Conservation (phyloP, 30 jellyfish, hydroid and myxozoan genomes). For the Turritopsis dohrnii region DNA sequence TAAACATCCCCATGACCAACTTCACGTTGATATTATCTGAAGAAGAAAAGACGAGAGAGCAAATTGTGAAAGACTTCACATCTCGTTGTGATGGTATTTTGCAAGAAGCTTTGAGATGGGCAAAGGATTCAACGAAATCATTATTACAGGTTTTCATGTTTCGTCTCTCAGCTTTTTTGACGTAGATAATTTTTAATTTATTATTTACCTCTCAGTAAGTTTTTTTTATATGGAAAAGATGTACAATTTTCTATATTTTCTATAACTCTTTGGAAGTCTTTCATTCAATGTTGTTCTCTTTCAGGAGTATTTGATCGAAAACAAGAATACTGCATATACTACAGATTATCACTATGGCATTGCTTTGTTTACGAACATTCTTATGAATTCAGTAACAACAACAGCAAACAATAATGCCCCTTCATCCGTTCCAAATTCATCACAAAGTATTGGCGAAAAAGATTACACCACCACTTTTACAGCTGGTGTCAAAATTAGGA, state of each 20-base stretch:
- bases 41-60: slow-evolving; percentile 60
- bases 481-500: slow-evolving; percentile 40
- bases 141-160: slow-evolving; percentile 68
- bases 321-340: slow-evolving; percentile 4
- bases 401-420: background rate
- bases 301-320: slow-evolving; percentile 35
- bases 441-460: background rate
- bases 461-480: slow-evolving; percentile 18
- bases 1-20: slow-evolving; percentile 64
- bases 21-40: slow-evolving; percentile 61
- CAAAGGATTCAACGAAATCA: slow-evolving; percentile 72
- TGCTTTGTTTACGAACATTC: slow-evolving; percentile 31
- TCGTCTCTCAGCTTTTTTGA: no score
- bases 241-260: no score
- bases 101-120: slow-evolving; percentile 96
- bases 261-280: background rate
- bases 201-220: no score
- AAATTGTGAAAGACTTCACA: slow-evolving; percentile 74
- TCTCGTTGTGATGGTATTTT: slow-evolving; percentile 78
- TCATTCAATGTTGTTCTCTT: no score
- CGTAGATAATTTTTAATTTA: no score
- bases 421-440: background rate
- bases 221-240: no score
- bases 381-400: slow-evolving; percentile 19
- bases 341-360: slow-evolving; percentile 36